Evolutionary conservation across 2,113 vertebrate species (phyloP), one percentile per base, ranked within the genome.

Genomic region (Hippoglossus stenolepis): DNA sequence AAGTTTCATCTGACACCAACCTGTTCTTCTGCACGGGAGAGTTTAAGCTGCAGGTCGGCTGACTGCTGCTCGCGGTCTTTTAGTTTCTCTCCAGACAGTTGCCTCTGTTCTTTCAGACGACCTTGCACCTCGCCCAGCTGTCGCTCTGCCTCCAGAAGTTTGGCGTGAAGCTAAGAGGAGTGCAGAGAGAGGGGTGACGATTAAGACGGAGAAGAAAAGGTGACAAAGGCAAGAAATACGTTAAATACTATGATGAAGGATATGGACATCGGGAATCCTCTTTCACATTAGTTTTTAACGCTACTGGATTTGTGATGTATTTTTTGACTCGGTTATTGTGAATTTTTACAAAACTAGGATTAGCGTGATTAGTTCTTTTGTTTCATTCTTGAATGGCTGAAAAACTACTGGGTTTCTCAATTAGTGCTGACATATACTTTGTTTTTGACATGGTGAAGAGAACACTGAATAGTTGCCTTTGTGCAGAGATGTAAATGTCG

Each of bases 21-120:
- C 96, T 99, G 94, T 62, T 99, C 98, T 82, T 99, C 98, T 57
- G 95, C 90, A 59, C 97, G 96, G 23, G 97, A 97, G 53, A 99
- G 95, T 92, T 96, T 98, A 61, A 99, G 94, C 12, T 99, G 97
- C 49, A 97, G 88, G 84, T 99, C 98, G 15, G 97, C 96, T 38
- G 96, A 96, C 75, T 97, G 97, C 82, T 99, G 98, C 83, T 99
- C 98, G 45, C 95, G 96, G 88, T 99, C 98, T 93, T 98, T 98
- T 64, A 99, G 87, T 66, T 99, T 99, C 92, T 99, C 98, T 85
- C 97, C 97, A 0, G 98, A 98, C 4, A 99, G 94, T 87, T 99
- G 98, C 86, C 98, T 96, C 94, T 99, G 98, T 7, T 99, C 98
- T 91, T 99, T 99, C 23, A 99, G 94, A 47, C 97, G 94, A n/a